Evolutionary conservation across 1,140 invertebrate species (phyloP).

Genomic region (Caenorhabditis brenneri): DNA sequence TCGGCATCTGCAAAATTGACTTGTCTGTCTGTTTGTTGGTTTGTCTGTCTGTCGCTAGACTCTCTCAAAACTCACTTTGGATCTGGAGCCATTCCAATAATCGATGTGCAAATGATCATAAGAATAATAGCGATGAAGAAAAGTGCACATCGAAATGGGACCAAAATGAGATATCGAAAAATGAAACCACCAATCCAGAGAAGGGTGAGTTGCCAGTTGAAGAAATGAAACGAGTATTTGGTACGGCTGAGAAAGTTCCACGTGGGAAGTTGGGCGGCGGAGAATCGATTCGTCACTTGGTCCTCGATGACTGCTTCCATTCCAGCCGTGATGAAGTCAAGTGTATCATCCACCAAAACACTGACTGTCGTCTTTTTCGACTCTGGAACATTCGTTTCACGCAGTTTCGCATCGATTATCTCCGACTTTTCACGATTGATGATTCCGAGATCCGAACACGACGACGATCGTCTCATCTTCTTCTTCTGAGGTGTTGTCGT

Average conservation of each 20-base stretch:
- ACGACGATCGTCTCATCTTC: background rate
- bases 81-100: constrained; percentile 67
- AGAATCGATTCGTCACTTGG: constrained; percentile 67
- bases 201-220: constrained; percentile 67
- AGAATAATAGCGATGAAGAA: constrained; percentile 63
- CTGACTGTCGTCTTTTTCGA: constrained; percentile 53
- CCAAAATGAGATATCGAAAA: constrained; percentile 64
- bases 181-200: constrained; percentile 65
- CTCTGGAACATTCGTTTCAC: constrained; percentile 34
- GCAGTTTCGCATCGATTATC: constrained; percentile 54
- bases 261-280: constrained; percentile 66
- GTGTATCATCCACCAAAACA: constrained; percentile 56
- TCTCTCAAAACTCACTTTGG: constrained; percentile 59
- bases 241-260: constrained; percentile 69
- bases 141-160: constrained; percentile 64
- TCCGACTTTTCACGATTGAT: constrained; percentile 55
- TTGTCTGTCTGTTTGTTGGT: no score
- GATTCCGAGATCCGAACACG: constrained; percentile 20
- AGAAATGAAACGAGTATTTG: constrained; percentile 59
- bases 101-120: constrained; percentile 61
- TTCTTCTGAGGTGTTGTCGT: background rate
- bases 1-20: constrained; percentile 76
- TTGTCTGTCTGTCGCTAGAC: no score
- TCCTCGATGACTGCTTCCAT: constrained; percentile 71
- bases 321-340: constrained; percentile 61